Conservation (phyloP, 2,113 vertebrate species). For the Zosterops japonicus region DNA sequence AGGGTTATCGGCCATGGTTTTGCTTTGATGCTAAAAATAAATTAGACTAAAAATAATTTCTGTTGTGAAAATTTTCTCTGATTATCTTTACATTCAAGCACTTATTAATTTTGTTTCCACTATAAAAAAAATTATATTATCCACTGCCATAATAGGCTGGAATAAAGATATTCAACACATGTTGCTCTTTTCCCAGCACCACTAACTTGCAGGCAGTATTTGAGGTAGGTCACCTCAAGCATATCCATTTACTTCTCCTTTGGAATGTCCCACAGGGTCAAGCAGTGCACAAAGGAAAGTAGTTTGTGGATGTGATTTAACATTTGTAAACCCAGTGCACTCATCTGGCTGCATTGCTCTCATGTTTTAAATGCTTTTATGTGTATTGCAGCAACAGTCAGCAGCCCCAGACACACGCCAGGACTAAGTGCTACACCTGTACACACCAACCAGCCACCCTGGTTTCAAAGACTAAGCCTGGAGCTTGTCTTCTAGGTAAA, state of each 20-base stretch:
- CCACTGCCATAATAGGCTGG: background rate
- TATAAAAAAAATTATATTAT: background rate
- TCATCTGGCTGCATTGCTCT: constrained; percentile 8
- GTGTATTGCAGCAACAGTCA: background rate
- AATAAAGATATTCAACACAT: background rate
- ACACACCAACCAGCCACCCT: background rate
- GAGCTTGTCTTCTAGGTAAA: background rate
- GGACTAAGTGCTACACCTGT: background rate
- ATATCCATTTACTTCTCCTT: background rate
- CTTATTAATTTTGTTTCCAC: background rate
- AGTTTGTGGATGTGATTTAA: background rate
- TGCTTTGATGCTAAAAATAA: background rate
- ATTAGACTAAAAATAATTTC: background rate
- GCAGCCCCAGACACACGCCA: background rate
- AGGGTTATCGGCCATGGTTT: background rate
- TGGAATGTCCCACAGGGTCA: background rate
- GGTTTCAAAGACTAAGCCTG: background rate
- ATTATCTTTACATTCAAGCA: background rate
- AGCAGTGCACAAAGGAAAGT: background rate
- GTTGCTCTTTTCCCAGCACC: background rate
- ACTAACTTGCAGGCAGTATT: background rate
- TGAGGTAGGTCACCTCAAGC: background rate
- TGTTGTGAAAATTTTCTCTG: background rate
- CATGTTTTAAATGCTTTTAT: background rate
- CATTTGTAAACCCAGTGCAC: background rate